Conservation (phyloP, 2,797 vertebrate genomes). For the Acanthurus tractus region DNA sequence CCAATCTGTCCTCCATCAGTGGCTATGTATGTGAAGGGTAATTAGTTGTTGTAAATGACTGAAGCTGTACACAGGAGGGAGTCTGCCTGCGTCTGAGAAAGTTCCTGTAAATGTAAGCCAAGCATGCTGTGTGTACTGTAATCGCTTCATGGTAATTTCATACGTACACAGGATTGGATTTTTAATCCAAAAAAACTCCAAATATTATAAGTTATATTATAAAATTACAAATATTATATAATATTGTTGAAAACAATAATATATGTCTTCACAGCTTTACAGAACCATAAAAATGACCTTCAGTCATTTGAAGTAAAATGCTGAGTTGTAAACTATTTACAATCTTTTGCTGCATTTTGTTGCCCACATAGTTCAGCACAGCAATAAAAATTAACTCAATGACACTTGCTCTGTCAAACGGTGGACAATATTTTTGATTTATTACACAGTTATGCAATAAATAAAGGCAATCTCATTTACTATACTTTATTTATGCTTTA, state of each 20-base stretch:
- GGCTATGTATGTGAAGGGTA: conserved; percentile 34
- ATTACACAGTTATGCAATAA: background rate
- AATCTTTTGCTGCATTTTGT: background rate
- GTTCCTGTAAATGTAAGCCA: conserved; percentile 36
- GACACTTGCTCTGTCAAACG: background rate
- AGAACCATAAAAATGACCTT: background rate
- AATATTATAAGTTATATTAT: too few relatives aligned
- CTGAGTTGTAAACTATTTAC: too few relatives aligned
- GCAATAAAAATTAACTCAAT: background rate
- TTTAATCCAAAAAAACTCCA: background rate
- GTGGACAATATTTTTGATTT: background rate
- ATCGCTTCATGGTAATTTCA: conserved; percentile 10
- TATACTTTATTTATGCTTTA: background rate
- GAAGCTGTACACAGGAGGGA: conserved; percentile 42
- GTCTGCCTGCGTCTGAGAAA: conserved; percentile 31
- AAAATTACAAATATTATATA: too few relatives aligned
- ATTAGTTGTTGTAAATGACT: conserved; percentile 69
- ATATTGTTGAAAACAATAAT: background rate
- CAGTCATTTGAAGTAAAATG: background rate
- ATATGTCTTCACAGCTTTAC: too few relatives aligned
- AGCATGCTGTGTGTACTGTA: background rate
- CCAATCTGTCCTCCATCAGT: conserved; percentile 59
- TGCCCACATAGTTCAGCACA: background rate
- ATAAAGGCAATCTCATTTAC: background rate
- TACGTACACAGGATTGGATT: conserved; percentile 7